Percentiles rank a stretch among this genome's conserved stretches.
These are phyloP conservation scores for Gymnarchus niloticus DNA, from an alignment of 2,113 vertebrate species.

Conservation along the genomic window DNA sequence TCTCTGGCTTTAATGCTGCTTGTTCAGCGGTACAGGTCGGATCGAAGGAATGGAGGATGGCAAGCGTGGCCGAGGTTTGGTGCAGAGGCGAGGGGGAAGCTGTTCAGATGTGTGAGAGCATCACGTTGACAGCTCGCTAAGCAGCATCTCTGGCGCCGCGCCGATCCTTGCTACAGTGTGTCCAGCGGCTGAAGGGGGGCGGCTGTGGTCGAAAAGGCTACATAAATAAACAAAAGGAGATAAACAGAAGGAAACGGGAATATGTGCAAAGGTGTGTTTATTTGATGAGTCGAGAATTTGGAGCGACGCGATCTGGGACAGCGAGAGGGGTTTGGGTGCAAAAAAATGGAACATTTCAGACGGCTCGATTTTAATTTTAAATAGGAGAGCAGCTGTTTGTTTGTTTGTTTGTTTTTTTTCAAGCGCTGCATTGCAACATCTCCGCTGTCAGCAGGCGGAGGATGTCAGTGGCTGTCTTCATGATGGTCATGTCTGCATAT, in stretches of 20 bases:
- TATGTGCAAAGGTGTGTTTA: constrained; percentile 28
- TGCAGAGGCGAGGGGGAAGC: constrained; percentile 30
- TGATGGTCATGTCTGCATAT: constrained; percentile 75
- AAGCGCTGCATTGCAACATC: constrained; percentile 35
- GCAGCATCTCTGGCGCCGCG: neutral
- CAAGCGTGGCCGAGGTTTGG: constrained; percentile 28
- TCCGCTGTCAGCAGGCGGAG: constrained; percentile 44
- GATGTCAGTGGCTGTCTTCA: constrained; percentile 61
- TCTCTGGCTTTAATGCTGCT: neutral
- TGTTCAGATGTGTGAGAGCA: constrained; percentile 32
- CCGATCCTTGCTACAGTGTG: constrained; percentile 14
- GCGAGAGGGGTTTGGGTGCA: constrained; percentile 45
- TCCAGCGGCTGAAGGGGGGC: neutral
- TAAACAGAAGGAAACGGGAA: constrained; percentile 32
- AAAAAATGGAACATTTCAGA: constrained; percentile 48
- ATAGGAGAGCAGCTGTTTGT: constrained; percentile 30
- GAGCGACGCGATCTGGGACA: constrained; percentile 27
- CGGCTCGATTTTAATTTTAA: constrained; percentile 37
- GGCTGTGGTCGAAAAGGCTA: constrained; percentile 35
- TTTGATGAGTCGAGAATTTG: constrained; percentile 39
- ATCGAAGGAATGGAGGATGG: constrained; percentile 21
- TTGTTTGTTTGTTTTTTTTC: constrained; percentile 39
- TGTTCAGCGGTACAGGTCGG: neutral
- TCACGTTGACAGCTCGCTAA: constrained; percentile 25
- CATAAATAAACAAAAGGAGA: constrained; percentile 13